phyloP scores from a whole-genome alignment of 1,140 invertebrate species.

The Drosophila saltans region DNA sequence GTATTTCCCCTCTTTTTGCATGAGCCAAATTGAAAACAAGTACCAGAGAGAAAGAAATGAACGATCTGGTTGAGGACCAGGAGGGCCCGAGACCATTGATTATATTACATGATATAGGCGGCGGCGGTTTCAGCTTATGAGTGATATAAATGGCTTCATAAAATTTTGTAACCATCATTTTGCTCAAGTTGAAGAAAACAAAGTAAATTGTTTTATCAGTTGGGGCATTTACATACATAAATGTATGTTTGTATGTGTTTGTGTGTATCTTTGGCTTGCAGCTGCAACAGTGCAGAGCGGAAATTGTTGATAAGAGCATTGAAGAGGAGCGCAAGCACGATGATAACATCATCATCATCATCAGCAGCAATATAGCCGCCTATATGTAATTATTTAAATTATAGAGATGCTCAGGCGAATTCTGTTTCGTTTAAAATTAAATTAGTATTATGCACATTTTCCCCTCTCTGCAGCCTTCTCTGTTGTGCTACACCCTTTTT shows the following conservation, averaged over 20 bases:
- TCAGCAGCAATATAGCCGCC: constrained; percentile 41
- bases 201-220: constrained; percentile 75
- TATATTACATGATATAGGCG: constrained; percentile 51
- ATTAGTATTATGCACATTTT: constrained; percentile 70
- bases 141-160: constrained; percentile 81
- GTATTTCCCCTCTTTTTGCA: constrained; percentile 17
- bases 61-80: constrained; percentile 18
- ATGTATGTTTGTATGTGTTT: constrained; percentile 17
- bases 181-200: constrained; percentile 35
- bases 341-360: constrained; percentile 78
- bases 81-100: constrained; percentile 47
- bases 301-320: constrained; percentile 74
- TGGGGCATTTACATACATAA: constrained; percentile 28
- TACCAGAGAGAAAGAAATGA: constrained; percentile 41
- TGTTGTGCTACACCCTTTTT: constrained; percentile 40
- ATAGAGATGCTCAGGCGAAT: constrained; percentile 53
- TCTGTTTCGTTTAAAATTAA: constrained; percentile 78
- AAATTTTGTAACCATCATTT: constrained; percentile 80
- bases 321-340: constrained; percentile 30
- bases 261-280: constrained; percentile 22
- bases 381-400: constrained; percentile 75
- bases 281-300: constrained; percentile 25
- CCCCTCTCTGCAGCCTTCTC: constrained; percentile 14
- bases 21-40: constrained; percentile 70
- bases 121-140: constrained; percentile 35